Conservation (phyloP, 1,140 invertebrate genomes). For the Cheumatopsyche charites region DNA sequence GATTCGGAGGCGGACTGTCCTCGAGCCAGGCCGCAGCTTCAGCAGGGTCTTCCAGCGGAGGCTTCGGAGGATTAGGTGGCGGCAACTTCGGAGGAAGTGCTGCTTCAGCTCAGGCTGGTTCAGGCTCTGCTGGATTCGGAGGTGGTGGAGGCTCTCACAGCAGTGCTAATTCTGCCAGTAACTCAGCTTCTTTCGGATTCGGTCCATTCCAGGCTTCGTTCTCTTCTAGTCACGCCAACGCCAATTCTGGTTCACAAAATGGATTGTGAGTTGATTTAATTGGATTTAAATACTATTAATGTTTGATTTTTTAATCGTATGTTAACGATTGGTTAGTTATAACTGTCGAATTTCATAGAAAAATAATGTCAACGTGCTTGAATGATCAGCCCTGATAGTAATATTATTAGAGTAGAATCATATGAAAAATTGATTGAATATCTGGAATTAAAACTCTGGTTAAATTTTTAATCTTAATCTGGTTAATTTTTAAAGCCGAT, state of each 20-base stretch:
- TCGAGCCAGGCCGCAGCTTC: conserved; percentile 28
- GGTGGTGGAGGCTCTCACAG: conserved; percentile 26
- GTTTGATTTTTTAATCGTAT: background rate
- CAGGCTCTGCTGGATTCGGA: conserved; percentile 47
- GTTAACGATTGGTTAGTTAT: no score
- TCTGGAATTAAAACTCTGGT: no score
- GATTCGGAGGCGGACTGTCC: conserved; percentile 35
- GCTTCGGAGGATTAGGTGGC: conserved; percentile 29
- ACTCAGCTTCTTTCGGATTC: conserved; percentile 44
- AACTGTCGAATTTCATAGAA: no score
- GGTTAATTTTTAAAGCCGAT: no score
- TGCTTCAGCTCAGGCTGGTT: conserved; percentile 27
- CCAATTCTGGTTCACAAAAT: conserved; percentile 38
- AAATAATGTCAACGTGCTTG: no score
- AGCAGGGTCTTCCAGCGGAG: conserved; percentile 28
- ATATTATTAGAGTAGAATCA: no score
- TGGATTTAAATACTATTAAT: background rate
- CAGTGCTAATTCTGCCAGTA: conserved; percentile 34
- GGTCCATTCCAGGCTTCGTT: conserved; percentile 47
- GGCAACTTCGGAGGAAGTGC: conserved; percentile 27
- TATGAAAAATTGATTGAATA: no score
- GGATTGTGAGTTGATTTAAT: conserved; percentile 40
- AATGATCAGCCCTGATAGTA: no score
- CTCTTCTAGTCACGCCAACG: conserved; percentile 41
- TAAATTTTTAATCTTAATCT: no score